A percentile compares a stretch with the other conserved stretches of the same genome.
phyloP scores from a whole-genome alignment of 2,797 vertebrate genomes.

The Enteromius trimaculatus region DNA sequence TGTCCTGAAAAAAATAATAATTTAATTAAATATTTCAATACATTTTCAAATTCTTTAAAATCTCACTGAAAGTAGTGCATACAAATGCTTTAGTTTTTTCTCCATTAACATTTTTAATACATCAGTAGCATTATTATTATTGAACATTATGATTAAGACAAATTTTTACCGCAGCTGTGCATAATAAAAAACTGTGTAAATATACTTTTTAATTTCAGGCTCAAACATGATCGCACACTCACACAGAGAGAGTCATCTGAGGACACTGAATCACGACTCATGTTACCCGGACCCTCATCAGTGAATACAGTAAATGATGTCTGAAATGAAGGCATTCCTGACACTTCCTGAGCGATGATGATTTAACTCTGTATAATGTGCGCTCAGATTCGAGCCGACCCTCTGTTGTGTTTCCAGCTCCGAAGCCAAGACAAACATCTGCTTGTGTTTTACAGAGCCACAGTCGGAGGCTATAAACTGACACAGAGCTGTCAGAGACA shows the following conservation, averaged over 20 bases:
- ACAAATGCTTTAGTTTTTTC: not conserved
- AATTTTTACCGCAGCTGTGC: not conserved
- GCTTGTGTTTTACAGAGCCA: not conserved
- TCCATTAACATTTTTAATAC: not conserved
- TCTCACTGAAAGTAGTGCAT: not conserved
- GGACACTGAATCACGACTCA: constrained; percentile 32
- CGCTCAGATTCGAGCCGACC: not conserved
- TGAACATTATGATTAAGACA: not conserved
- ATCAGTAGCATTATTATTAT: not conserved
- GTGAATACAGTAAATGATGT: constrained; percentile 6
- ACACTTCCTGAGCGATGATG: constrained; percentile 1
- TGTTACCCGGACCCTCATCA: not conserved
- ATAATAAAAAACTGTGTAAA: not conserved
- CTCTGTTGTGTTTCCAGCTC: constrained; percentile 4
- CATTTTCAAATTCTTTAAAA: not conserved
- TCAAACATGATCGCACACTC: not conserved
- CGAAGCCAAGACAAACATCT: constrained; percentile 6
- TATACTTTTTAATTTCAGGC: not conserved
- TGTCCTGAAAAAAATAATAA: not conserved
- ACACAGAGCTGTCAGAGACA: not conserved
- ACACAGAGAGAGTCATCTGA: constrained; percentile 23
- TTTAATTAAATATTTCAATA: no score
- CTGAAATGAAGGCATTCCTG: not conserved
- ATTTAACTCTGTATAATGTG: not conserved
- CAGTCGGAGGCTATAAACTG: not conserved